Evolutionary conservation across 2,797 vertebrate species (phyloP), one percentile per base, ranked within the genome.

Genomic region (Nasua narica): DNA sequence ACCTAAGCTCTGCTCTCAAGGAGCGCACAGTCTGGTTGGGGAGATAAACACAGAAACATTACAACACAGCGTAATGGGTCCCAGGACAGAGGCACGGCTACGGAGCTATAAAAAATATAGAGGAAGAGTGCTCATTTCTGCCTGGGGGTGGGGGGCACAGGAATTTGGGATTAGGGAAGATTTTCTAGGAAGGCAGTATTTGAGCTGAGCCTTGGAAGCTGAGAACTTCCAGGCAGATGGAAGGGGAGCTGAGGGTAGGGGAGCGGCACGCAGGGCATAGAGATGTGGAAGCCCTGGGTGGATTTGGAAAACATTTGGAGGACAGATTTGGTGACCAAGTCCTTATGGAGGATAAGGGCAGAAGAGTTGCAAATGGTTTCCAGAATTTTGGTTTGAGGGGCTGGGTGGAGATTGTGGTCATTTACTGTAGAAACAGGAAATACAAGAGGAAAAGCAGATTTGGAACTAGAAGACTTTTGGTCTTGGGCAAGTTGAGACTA

Each of bases 1-100:
- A 95, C 4, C 65, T 69, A 96, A 96, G 56, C 46, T 92, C 69
- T 96, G 88, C 96, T 65, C 86, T 81, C 87, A 95, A 96, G 74
- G 88, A 97, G 91, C 81, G 70, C 90, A 97, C 74, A 96, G 86
- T 91, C 94, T 97, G 92, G 40, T 77, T 21, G 29, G 60, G 29
- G 15, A 97, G 67, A 83, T 56, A 85, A 91, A 77, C 52, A 74
- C 5, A 91, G 70, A 78, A 90, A 87, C 29, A 88, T 60, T 76
- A 70, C 2, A 90, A 84, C 48, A 77, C 54, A 95, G 58, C 40
- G 11, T 43, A 77, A 90, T 32, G 32, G 43, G 65, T 76, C 27
- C 69, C 67, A 87, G 48, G 88, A 86, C 25, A 84, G 58, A 94
- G 48, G 23, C 11, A 65, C 43, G 52, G 77, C 37, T 96, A 52